Conservation (phyloP, 1,140 invertebrate species). For the Bombus polaris region DNA sequence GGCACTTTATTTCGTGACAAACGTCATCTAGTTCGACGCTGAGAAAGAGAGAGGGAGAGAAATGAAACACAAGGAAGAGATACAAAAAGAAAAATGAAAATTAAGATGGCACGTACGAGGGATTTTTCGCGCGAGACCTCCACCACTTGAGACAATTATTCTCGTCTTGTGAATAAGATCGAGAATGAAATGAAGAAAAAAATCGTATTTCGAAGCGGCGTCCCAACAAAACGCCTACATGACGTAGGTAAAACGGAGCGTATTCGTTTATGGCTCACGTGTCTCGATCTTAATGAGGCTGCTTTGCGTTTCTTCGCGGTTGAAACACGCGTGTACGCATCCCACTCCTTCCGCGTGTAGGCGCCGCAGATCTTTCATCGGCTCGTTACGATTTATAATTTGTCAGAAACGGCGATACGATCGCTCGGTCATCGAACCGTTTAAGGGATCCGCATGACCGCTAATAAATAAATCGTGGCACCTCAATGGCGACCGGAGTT, state of each 20-base stretch:
- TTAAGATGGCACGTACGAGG: not conserved
- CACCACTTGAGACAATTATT: not conserved
- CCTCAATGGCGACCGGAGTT: not conserved
- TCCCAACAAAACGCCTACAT: constrained; percentile 68
- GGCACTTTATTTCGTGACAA: not conserved
- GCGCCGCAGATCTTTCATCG: constrained; percentile 41
- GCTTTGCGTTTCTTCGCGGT: constrained; percentile 23
- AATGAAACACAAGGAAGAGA: not conserved
- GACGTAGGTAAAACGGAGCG: constrained; percentile 65
- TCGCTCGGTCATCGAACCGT: constrained; percentile 15
- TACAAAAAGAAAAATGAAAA: not conserved
- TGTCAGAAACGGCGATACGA: constrained; percentile 14
- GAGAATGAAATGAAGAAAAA: constrained; percentile 35
- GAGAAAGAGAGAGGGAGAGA: not conserved
- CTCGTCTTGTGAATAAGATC: not conserved
- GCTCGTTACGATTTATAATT: constrained; percentile 43
- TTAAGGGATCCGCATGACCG: not conserved
- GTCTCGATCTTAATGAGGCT: constrained; percentile 63
- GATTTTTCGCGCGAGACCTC: not conserved
- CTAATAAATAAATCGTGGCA: not conserved
- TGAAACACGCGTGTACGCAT: constrained; percentile 15
- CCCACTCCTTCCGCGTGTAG: constrained; percentile 46
- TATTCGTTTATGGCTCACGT: constrained; percentile 66
- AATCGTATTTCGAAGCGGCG: constrained; percentile 64
- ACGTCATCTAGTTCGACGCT: not conserved